These are phyloP conservation scores for Sciurus vulgaris DNA, from an alignment of 2,797 vertebrate genomes.

Conservation along the genomic window DNA sequence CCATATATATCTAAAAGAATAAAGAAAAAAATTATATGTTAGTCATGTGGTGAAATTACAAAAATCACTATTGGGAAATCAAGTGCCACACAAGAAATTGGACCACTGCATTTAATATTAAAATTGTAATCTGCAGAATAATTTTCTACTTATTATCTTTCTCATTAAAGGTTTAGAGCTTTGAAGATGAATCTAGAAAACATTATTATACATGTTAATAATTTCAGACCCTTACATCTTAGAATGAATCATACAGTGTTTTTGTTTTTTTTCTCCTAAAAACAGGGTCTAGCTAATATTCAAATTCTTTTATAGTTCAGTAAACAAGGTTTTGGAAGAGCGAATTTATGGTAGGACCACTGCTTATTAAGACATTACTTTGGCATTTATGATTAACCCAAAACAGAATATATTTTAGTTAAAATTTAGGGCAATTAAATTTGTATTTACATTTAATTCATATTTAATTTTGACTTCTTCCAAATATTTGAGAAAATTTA, in stretches of 20 bases:
- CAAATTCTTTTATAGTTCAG: neutral
- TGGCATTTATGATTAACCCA: neutral
- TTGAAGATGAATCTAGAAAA: conserved; percentile 12
- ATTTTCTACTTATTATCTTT: neutral
- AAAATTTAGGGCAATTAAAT: neutral
- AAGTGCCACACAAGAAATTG: conserved; percentile 42
- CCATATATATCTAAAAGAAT: too few relatives aligned
- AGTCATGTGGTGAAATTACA: conserved; percentile 21
- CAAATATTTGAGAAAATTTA: conserved; percentile 31
- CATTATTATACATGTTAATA: neutral
- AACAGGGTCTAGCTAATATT: neutral
- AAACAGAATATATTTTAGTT: conserved; percentile 24
- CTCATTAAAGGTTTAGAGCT: neutral
- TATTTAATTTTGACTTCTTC: conserved; percentile 46
- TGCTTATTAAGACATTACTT: neutral
- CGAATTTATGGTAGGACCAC: neutral
- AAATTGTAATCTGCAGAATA: conserved; percentile 1
- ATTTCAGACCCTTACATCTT: neutral
- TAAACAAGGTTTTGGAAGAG: conserved; percentile 39
- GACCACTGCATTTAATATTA: conserved; percentile 5
- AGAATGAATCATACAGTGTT: neutral
- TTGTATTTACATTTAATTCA: neutral
- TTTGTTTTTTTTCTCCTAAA: neutral
- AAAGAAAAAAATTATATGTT: neutral
- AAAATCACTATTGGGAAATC: conserved; percentile 20